phyloP scores from a whole-genome alignment of 2,888 invertebrate species.

The Dermolepida albohirtum region DNA sequence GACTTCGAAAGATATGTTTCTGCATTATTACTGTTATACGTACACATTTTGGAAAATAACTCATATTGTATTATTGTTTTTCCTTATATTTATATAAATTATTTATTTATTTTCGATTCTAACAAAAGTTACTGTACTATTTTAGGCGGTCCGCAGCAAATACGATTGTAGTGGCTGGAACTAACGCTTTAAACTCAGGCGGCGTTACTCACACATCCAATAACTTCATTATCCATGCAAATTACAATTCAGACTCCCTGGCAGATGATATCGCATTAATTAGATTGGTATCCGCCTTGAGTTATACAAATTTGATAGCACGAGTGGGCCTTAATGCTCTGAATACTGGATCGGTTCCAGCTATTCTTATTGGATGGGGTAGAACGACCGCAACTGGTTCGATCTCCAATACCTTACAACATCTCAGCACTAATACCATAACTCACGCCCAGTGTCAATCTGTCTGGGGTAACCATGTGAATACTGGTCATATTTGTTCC shows the following conservation, averaged over 20 bases:
- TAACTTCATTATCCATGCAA: conserved; percentile 62
- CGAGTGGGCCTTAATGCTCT: conserved; percentile 36
- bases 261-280: conserved; percentile 49
- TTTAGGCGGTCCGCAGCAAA: too few relatives aligned
- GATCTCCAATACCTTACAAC: conserved; percentile 69
- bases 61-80: too few relatives aligned
- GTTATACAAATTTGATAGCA: conserved; percentile 43
- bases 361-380: conserved; percentile 45
- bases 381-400: conserved; percentile 67
- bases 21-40: too few relatives aligned
- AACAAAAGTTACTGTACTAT: too few relatives aligned
- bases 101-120: too few relatives aligned
- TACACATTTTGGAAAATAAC: too few relatives aligned
- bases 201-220: conserved; percentile 64
- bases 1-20: too few relatives aligned
- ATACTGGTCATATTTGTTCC: conserved; percentile 70
- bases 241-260: conserved; percentile 59
- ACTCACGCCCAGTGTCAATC: conserved; percentile 67
- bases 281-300: conserved; percentile 38
- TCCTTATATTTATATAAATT: too few relatives aligned
- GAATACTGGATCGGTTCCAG: conserved; percentile 38
- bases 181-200: conserved; percentile 64
- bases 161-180: conserved; percentile 62
- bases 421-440: conserved; percentile 67
- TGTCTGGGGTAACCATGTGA: conserved; percentile 65